Evolutionary conservation across 2,888 invertebrate genomes (phyloP).

Genomic region (Idaea biselata): DNA sequence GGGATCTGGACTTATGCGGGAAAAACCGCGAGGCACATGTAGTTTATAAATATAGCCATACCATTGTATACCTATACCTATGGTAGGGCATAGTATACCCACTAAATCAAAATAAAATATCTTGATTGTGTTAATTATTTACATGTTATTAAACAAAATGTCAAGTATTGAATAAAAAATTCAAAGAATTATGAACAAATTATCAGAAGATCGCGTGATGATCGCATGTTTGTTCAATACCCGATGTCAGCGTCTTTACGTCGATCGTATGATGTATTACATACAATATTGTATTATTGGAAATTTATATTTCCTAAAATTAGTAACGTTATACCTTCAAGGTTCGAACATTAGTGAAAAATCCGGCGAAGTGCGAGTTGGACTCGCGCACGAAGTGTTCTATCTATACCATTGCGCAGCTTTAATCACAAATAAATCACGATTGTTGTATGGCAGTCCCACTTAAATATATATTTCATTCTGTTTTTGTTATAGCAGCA

Average conservation of each 20-base stretch:
- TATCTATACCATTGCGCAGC: no score
- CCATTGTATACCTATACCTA: no score
- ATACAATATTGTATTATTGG: neutral
- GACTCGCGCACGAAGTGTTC: no score
- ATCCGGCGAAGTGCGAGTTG: no score
- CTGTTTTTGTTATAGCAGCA: no score
- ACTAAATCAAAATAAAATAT: neutral
- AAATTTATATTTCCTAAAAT: conserved; percentile 2
- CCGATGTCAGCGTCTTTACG: neutral
- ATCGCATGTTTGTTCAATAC: neutral
- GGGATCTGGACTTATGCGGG: no score
- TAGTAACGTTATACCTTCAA: neutral
- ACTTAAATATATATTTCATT: no score
- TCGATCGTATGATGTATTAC: neutral
- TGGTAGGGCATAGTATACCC: no score
- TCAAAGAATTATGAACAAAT: conserved; percentile 16
- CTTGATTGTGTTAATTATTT: neutral
- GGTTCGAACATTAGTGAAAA: neutral
- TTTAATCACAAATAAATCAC: no score
- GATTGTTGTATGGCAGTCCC: no score
- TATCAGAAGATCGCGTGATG: conserved; percentile 24
- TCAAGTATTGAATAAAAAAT: neutral
- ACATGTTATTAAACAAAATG: neutral
- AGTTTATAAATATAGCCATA: no score
- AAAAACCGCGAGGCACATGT: no score